Evolutionary conservation across 2,113 vertebrate genomes (phyloP).

Genomic region (Dolichallabes microphthalmus): DNA sequence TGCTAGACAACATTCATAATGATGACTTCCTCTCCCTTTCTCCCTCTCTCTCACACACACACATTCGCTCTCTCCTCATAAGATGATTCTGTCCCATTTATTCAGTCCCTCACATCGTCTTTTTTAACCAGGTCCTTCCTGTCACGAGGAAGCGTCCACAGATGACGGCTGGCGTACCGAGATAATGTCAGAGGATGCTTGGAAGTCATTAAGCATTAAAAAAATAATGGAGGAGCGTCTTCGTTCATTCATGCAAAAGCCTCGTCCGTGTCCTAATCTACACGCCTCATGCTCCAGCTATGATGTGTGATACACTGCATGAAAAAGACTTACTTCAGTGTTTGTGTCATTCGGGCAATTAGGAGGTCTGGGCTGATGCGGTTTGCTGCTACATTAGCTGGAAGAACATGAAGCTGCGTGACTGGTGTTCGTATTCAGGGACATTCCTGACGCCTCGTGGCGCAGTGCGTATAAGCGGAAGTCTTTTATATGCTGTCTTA

Average conservation of each 20-base stretch:
- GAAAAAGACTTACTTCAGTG: background rate
- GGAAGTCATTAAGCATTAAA: conserved; percentile 47
- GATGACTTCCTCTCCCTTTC: conserved; percentile 15
- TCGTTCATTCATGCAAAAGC: conserved; percentile 38
- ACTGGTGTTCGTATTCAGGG: background rate
- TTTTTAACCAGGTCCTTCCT: conserved; percentile 34
- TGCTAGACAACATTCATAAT: conserved; percentile 57
- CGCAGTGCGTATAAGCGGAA: conserved; percentile 70
- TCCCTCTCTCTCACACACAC: conserved; percentile 15
- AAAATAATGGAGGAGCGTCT: conserved; percentile 43
- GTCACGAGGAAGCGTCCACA: conserved; percentile 49
- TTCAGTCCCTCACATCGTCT: conserved; percentile 20
- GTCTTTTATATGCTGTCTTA: conserved; percentile 26
- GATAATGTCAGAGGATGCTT: conserved; percentile 42
- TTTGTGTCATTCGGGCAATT: conserved; percentile 12
- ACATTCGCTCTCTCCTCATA: conserved; percentile 16
- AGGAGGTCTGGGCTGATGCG: conserved; percentile 16
- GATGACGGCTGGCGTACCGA: conserved; percentile 35
- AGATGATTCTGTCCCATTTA: conserved; percentile 7
- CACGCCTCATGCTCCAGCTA: conserved; percentile 11
- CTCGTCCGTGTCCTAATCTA: conserved; percentile 28
- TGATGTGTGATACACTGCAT: conserved; percentile 10
- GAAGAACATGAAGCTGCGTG: background rate
- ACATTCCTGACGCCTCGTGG: background rate
- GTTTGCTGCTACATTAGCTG: conserved; percentile 14